Conservation (phyloP, 1,140 invertebrate species). For the Caenorhabditis latens region DNA sequence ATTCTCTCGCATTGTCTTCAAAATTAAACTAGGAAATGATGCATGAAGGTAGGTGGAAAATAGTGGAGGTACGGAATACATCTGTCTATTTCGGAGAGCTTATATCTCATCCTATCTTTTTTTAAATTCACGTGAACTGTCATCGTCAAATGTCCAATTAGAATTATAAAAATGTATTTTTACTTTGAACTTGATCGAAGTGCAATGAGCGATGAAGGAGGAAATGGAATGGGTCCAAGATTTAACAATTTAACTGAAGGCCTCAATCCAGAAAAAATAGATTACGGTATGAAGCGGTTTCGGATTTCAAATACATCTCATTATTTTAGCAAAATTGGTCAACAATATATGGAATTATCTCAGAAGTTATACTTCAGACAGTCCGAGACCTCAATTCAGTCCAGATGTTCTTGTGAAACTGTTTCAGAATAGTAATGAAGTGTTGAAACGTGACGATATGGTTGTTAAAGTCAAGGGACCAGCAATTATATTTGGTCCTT, state of each 20-base stretch:
- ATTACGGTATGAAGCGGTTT: conserved; percentile 20
- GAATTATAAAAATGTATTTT: not conserved
- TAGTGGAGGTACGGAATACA: too few species aligned
- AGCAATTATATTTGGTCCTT: not conserved
- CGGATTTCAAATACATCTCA: not conserved
- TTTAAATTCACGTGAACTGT: too few species aligned
- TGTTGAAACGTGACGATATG: conserved; percentile 17
- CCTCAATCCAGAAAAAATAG: conserved; percentile 11
- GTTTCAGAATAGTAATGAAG: not conserved
- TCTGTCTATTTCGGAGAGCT: too few species aligned
- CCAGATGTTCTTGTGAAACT: conserved; percentile 19
- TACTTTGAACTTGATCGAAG: not conserved
- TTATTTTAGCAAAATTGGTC: conserved; percentile 1
- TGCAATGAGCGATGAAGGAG: conserved; percentile 28
- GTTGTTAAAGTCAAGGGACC: conserved; percentile 30
- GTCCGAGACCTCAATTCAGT: conserved; percentile 16
- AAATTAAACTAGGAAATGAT: not conserved
- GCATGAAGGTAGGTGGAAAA: not conserved
- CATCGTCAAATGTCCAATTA: too few species aligned
- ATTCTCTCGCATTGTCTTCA: conserved; percentile 2
- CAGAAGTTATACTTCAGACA: not conserved
- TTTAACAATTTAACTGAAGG: conserved; percentile 17
- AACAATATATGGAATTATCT: conserved; percentile 20
- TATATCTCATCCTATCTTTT: too few species aligned
- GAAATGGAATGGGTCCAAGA: not conserved